A percentile compares a stretch with the other conserved stretches of the same genome.
These are phyloP conservation scores for Psittacula cyanocephala DNA, from an alignment of 2,113 vertebrate species.

Conservation along the genomic window DNA sequence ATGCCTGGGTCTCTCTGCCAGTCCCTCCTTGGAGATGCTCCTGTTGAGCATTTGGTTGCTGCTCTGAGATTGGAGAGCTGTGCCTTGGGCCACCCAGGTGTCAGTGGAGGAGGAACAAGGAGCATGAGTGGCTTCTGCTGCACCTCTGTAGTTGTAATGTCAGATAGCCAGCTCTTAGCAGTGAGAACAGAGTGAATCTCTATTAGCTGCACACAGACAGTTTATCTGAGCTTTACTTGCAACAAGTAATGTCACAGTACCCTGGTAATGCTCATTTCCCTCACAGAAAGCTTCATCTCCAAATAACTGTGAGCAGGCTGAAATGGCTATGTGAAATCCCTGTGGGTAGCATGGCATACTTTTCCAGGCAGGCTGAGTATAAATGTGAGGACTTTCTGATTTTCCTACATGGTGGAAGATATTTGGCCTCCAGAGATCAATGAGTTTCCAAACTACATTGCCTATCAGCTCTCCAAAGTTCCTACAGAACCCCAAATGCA, in stretches of 20 bases:
- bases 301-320: background rate
- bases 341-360: background rate
- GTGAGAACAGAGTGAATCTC: background rate
- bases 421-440: background rate
- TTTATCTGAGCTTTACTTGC: background rate
- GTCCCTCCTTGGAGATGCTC: background rate
- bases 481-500: background rate
- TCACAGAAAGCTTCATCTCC: background rate
- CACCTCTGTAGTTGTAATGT: background rate
- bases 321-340: background rate
- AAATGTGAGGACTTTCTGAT: background rate
- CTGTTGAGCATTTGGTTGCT: background rate
- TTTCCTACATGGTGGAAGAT: background rate
- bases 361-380: background rate
- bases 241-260: background rate
- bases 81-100: background rate
- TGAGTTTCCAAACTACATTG: background rate
- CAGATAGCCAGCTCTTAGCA: background rate
- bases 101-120: background rate
- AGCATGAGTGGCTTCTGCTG: background rate
- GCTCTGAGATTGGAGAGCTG: background rate
- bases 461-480: background rate
- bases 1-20: background rate
- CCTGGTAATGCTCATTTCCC: background rate
- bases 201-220: background rate